phyloP scores from a whole-genome alignment of 2,797 vertebrate species.

The Darevskia mixta region DNA sequence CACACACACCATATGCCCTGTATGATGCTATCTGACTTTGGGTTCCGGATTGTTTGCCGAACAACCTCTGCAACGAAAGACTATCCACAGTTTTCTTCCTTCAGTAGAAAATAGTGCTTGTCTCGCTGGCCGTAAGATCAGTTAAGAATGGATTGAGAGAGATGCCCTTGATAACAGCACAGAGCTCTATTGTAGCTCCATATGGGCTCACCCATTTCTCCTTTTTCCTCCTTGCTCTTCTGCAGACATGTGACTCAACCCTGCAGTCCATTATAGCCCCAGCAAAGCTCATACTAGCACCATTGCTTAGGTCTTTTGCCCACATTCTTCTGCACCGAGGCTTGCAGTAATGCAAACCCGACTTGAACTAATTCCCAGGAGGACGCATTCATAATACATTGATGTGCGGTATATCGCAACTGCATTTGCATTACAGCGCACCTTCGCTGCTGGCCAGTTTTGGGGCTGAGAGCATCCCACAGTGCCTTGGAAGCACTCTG shows the following conservation, averaged over 20 bases:
- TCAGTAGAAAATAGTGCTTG: slow-evolving; percentile 35
- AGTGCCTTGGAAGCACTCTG: neutral
- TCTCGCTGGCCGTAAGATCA: slow-evolving; percentile 51
- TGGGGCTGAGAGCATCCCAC: slow-evolving; percentile 20
- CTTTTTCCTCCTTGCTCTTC: slow-evolving; percentile 40
- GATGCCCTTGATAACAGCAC: slow-evolving; percentile 33
- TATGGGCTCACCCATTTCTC: slow-evolving; percentile 36
- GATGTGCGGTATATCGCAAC: slow-evolving; percentile 21
- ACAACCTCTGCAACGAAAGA: slow-evolving; percentile 11
- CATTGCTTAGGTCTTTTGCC: neutral
- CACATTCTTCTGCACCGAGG: neutral
- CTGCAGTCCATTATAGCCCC: slow-evolving; percentile 18
- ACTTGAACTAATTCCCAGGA: slow-evolving; percentile 9
- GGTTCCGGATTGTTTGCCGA: slow-evolving; percentile 3
- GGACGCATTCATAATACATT: neutral
- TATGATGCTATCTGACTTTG: slow-evolving; percentile 22
- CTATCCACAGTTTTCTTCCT: neutral
- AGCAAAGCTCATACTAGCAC: neutral
- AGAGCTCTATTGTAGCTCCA: slow-evolving; percentile 22
- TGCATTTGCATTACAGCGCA: slow-evolving; percentile 5
- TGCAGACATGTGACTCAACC: slow-evolving; percentile 39
- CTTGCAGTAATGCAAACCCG: neutral
- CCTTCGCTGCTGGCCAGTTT: neutral
- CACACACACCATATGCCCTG: neutral
- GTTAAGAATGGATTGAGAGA: slow-evolving; percentile 46